phyloP scores from a whole-genome alignment of 2,113 vertebrate species.

The Megaptera novaeangliae region DNA sequence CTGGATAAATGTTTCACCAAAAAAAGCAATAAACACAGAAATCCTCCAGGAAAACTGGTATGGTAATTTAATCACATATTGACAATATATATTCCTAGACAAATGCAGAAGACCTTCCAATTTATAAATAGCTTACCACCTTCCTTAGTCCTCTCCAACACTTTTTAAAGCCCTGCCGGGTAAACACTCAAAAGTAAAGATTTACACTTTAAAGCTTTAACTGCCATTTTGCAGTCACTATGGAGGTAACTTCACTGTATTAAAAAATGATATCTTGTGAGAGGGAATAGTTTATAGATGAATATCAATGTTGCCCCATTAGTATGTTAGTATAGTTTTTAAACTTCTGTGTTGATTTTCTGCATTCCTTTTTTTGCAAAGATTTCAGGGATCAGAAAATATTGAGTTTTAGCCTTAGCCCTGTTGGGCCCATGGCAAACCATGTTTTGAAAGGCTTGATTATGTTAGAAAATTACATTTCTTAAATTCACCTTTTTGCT shows the following conservation, averaged over 20 bases:
- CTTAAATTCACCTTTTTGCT: neutral
- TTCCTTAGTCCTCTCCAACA: neutral
- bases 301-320: neutral
- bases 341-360: neutral
- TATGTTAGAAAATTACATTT: neutral
- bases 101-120: slow-evolving; percentile 55
- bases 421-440: neutral
- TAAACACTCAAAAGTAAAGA: slow-evolving; percentile 42
- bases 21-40: slow-evolving; percentile 56
- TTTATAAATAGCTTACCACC: neutral
- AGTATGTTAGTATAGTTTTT: neutral
- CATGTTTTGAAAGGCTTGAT: neutral
- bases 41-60: slow-evolving; percentile 50
- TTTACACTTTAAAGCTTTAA: neutral
- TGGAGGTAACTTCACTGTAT: neutral
- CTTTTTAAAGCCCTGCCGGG: neutral
- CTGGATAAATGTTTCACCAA: slow-evolving; percentile 29
- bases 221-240: neutral
- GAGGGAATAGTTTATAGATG: neutral
- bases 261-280: neutral
- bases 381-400: neutral
- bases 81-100: slow-evolving; percentile 34
- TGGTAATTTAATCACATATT: slow-evolving; percentile 55
- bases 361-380: neutral
- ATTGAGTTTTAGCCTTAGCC: neutral